phyloP scores from a whole-genome alignment of 2,888 invertebrate species.

The Eupithecia insigniata region DNA sequence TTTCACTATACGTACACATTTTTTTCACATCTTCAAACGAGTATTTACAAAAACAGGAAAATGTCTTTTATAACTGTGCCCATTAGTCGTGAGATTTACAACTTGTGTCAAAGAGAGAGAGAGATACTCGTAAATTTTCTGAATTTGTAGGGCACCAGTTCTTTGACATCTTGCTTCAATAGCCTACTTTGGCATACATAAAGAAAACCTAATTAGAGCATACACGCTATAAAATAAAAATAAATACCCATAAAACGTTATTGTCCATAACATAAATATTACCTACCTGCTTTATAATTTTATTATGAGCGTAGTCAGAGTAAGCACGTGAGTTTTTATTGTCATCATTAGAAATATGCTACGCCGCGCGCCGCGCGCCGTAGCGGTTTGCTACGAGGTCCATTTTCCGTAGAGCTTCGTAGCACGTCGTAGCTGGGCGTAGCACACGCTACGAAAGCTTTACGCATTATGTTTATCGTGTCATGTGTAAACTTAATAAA shows the following conservation, averaged over 20 bases:
- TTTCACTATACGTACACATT: background rate
- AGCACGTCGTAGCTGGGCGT: constrained; percentile 24
- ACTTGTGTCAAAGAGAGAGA: constrained; percentile 13
- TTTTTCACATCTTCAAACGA: constrained; percentile 7
- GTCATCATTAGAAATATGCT: constrained; percentile 14
- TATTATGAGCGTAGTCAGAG: background rate
- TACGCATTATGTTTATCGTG: constrained; percentile 21
- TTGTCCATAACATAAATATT: constrained; percentile 5
- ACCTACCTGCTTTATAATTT: background rate
- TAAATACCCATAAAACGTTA: background rate
- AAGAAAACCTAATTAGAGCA: background rate
- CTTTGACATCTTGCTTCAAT: background rate
- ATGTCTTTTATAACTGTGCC: constrained; percentile 13
- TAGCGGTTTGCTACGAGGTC: constrained; percentile 19
- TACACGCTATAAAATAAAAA: constrained; percentile 3
- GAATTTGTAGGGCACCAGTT: constrained; percentile 8
- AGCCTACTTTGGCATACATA: constrained; percentile 2
- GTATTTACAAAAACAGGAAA: constrained; percentile 13
- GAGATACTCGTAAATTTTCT: constrained; percentile 9
- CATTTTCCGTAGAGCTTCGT: constrained; percentile 5
- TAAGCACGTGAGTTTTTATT: constrained; percentile 7
- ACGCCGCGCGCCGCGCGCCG: too few relatives aligned
- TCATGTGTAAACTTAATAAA: constrained; percentile 24
- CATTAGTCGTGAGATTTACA: constrained; percentile 16
- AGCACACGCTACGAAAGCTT: constrained; percentile 45